Evolutionary conservation across 2,113 vertebrate genomes (phyloP).

Genomic region (Larimichthys crocea): DNA sequence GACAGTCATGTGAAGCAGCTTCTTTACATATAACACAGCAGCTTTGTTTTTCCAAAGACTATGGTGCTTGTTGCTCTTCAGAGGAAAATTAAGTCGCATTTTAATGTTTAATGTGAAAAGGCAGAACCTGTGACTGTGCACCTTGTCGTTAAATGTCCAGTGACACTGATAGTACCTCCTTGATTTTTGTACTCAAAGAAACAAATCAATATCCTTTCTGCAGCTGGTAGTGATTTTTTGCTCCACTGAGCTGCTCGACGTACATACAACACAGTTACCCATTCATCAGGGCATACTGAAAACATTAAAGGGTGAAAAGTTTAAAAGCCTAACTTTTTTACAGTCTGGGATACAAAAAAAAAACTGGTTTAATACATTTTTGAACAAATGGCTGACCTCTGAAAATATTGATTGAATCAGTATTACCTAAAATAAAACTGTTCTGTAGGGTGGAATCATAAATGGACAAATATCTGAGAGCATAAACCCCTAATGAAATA

Average conservation of each 20-base stretch:
- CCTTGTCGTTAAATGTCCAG: conserved; percentile 32
- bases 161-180: conserved; percentile 28
- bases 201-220: conserved; percentile 54
- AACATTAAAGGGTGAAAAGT: conserved; percentile 42
- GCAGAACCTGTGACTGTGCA: neutral
- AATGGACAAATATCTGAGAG: neutral
- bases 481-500: neutral
- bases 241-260: conserved; percentile 21
- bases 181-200: conserved; percentile 35
- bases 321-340: conserved; percentile 38
- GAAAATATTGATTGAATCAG: conserved; percentile 37
- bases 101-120: neutral
- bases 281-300: conserved; percentile 42
- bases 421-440: conserved; percentile 14
- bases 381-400: conserved; percentile 16
- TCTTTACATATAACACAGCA: neutral
- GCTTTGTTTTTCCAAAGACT: neutral
- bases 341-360: neutral
- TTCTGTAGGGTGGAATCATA: neutral
- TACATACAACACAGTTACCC: conserved; percentile 15
- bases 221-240: conserved; percentile 49
- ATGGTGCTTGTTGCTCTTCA: conserved; percentile 2
- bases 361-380: conserved; percentile 17
- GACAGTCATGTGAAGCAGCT: neutral
- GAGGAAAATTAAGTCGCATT: neutral